Conservation (phyloP, 2,113 vertebrate species). For the Genyomyrus donnyi region DNA sequence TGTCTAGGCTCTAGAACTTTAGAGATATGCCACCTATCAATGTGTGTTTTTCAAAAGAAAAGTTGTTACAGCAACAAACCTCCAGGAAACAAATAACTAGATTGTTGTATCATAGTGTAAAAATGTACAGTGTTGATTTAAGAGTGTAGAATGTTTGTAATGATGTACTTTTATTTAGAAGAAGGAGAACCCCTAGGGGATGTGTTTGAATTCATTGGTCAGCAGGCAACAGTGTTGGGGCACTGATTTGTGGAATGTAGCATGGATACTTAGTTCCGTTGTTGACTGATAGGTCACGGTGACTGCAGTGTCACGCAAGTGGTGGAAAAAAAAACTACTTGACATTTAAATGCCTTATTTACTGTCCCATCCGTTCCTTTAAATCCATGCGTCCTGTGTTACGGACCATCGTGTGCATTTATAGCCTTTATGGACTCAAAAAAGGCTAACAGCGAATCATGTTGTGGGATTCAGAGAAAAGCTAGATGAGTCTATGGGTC, state of each 20-base stretch:
- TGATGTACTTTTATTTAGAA: conserved; percentile 32
- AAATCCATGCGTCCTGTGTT: conserved; percentile 28
- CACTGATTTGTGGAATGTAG: conserved; percentile 19
- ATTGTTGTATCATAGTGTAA: conserved; percentile 28
- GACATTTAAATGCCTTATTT: conserved; percentile 66
- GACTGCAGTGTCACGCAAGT: conserved; percentile 49
- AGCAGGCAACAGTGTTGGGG: conserved; percentile 20
- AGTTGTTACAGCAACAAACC: background rate
- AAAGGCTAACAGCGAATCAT: background rate
- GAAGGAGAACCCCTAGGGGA: conserved; percentile 50
- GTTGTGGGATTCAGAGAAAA: background rate
- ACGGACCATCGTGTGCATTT: background rate
- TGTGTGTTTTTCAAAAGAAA: background rate
- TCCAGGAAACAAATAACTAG: conserved; percentile 5
- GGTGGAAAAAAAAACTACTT: conserved; percentile 42
- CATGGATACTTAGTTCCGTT: conserved; percentile 28
- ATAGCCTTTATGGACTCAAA: background rate
- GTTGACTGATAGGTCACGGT: conserved; percentile 55
- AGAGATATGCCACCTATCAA: background rate
- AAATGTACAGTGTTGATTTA: conserved; percentile 43
- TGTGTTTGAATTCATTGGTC: conserved; percentile 46
- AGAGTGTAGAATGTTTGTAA: conserved; percentile 26
- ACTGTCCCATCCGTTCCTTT: conserved; percentile 51
- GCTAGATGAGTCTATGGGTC: background rate
- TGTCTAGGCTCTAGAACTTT: conserved; percentile 1